Evolutionary conservation across 2,113 vertebrate species (phyloP).

Genomic region (Misgurnus anguillicaudatus): DNA sequence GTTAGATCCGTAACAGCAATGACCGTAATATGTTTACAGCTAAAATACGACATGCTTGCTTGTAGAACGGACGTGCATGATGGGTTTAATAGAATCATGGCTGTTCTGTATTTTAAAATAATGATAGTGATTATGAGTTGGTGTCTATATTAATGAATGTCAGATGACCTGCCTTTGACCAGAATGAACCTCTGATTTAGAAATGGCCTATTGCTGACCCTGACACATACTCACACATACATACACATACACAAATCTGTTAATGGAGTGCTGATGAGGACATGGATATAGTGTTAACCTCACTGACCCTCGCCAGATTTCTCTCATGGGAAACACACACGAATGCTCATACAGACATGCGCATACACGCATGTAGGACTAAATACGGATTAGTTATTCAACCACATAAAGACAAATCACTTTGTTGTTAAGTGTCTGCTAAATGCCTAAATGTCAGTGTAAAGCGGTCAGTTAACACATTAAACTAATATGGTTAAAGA

Average conservation of each 20-base stretch:
- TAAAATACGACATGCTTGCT: slow-evolving; percentile 4
- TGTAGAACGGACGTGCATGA: not conserved
- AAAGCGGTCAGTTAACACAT: too few relatives aligned
- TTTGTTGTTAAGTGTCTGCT: too few relatives aligned
- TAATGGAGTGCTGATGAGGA: slow-evolving; percentile 54
- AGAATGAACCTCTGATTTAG: slow-evolving; percentile 48
- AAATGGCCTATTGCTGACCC: slow-evolving; percentile 51
- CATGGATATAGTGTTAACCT: slow-evolving; percentile 50
- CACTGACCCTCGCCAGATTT: slow-evolving; percentile 47
- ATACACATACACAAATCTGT: slow-evolving; percentile 40
- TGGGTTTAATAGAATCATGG: not conserved
- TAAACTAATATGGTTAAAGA: too few relatives aligned
- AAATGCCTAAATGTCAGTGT: too few relatives aligned
- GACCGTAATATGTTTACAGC: slow-evolving; percentile 11
- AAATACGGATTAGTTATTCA: too few relatives aligned
- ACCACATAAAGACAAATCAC: not conserved
- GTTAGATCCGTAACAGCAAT: slow-evolving; percentile 28
- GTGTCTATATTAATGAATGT: slow-evolving; percentile 23
- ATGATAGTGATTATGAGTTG: slow-evolving; percentile 35
- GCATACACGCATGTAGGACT: too few relatives aligned
- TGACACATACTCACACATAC: slow-evolving; percentile 25
- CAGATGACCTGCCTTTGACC: slow-evolving; percentile 45
- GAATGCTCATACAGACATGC: slow-evolving; percentile 20
- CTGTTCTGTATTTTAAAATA: slow-evolving; percentile 5
- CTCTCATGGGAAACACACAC: slow-evolving; percentile 45